Conservation (phyloP, 2,888 invertebrate genomes). For the Aromia moschata region DNA sequence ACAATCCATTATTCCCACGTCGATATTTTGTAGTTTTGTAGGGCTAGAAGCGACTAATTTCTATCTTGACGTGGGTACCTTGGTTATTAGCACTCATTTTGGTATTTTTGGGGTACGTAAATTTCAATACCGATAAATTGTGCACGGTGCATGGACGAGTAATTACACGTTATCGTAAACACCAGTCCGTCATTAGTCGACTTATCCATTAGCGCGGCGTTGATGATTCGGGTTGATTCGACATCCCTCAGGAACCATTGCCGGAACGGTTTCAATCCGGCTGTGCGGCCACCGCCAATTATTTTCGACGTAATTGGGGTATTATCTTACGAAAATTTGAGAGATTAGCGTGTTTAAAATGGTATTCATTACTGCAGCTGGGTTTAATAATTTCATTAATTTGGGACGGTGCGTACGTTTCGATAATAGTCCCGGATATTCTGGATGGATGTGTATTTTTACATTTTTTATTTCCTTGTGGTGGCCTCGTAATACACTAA, state of each 20-base stretch:
- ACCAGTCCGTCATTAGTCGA: constrained; percentile 57
- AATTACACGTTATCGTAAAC: constrained; percentile 57
- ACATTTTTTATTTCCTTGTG: too few species aligned
- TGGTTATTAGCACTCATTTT: too few species aligned
- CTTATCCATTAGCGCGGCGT: constrained; percentile 57
- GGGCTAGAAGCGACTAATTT: too few species aligned
- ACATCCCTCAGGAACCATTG: constrained; percentile 51
- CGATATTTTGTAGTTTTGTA: too few species aligned
- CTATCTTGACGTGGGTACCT: too few species aligned
- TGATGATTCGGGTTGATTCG: constrained; percentile 54
- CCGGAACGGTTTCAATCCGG: constrained; percentile 52
- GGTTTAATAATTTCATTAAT: not conserved
- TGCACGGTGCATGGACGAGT: too few species aligned
- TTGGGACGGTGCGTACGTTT: not conserved
- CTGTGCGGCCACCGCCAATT: constrained; percentile 49
- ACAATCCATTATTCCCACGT: too few species aligned
- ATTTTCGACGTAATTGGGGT: constrained; percentile 44
- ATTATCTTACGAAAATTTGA: constrained; percentile 25
- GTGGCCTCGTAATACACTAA: too few species aligned
- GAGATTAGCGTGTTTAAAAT: constrained; percentile 9
- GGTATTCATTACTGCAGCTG: constrained; percentile 5
- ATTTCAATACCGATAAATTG: too few species aligned
- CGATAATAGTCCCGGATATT: not conserved
- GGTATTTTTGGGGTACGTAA: too few species aligned
- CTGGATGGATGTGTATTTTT: too few species aligned